phyloP scores from a whole-genome alignment of 2,113 vertebrate genomes.

The Actenoides lindsayi region DNA sequence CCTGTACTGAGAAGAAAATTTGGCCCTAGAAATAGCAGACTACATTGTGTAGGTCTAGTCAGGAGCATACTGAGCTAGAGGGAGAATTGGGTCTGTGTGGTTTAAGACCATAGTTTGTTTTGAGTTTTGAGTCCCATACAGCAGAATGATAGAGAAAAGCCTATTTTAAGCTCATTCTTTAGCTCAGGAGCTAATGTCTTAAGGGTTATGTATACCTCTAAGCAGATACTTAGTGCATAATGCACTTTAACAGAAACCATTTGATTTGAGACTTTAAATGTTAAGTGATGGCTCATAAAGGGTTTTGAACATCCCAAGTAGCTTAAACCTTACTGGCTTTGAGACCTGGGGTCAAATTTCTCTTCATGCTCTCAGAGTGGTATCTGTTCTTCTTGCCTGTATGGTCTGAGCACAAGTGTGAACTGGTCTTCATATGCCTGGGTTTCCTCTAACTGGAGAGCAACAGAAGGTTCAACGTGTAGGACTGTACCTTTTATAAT shows the following conservation, averaged over 20 bases:
- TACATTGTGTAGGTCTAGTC: background rate
- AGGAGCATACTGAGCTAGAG: background rate
- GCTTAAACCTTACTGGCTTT: background rate
- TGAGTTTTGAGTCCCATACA: background rate
- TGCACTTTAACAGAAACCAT: background rate
- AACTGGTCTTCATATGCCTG: rapidly evolving
- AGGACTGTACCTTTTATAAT: background rate
- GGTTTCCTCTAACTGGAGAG: background rate
- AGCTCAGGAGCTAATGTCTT: background rate
- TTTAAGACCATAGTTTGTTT: background rate
- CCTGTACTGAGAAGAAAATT: background rate
- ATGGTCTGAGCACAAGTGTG: background rate
- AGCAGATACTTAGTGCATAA: background rate
- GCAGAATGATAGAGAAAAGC: background rate
- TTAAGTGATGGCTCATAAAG: background rate
- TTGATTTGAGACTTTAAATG: background rate
- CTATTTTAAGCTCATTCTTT: background rate
- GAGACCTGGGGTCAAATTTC: background rate
- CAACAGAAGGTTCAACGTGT: background rate
- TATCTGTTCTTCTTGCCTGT: background rate
- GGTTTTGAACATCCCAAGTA: background rate
- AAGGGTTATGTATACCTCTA: background rate
- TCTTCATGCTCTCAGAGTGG: rapidly evolving
- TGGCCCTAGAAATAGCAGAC: background rate
- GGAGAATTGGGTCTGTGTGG: background rate